Conservation (phyloP, 2,888 invertebrate genomes). For the Metalampra italica region DNA sequence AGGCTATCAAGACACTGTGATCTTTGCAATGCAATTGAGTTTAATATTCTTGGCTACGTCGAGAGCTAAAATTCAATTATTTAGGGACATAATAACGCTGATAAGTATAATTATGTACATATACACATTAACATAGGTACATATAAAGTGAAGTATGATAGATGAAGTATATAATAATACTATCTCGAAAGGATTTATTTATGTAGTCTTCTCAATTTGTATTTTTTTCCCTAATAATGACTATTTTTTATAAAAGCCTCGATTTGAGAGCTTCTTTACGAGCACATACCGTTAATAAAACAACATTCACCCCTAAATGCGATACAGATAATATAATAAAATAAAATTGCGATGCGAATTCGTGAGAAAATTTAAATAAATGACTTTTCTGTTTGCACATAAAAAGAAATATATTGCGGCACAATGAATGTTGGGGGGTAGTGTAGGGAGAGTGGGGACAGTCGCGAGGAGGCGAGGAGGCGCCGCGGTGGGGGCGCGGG, state of each 20-base stretch:
- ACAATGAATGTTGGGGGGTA: conserved; percentile 76
- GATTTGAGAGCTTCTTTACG: background rate
- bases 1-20: conserved; percentile 51
- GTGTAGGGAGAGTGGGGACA: conserved; percentile 59
- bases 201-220: too few relatives aligned
- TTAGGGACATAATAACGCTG: conserved; percentile 63
- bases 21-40: conserved; percentile 71
- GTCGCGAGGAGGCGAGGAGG: conserved; percentile 61
- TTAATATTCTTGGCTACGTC: conserved; percentile 65
- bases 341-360: conserved; percentile 78
- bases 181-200: too few relatives aligned
- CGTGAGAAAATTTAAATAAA: conserved; percentile 79
- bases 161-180: too few relatives aligned
- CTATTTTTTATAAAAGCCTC: too few relatives aligned
- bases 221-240: too few relatives aligned
- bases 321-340: conserved; percentile 77
- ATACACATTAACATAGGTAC: background rate
- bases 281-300: conserved; percentile 24
- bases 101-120: conserved; percentile 18
- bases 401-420: conserved; percentile 80
- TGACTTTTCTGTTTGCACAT: conserved; percentile 79
- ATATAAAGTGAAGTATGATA: too few relatives aligned
- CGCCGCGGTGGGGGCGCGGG: conserved; percentile 37
- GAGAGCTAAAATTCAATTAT: conserved; percentile 74
- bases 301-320: conserved; percentile 65